These are phyloP conservation scores for Alitta virens DNA, from an alignment of 2,888 invertebrate genomes.

Conservation along the genomic window DNA sequence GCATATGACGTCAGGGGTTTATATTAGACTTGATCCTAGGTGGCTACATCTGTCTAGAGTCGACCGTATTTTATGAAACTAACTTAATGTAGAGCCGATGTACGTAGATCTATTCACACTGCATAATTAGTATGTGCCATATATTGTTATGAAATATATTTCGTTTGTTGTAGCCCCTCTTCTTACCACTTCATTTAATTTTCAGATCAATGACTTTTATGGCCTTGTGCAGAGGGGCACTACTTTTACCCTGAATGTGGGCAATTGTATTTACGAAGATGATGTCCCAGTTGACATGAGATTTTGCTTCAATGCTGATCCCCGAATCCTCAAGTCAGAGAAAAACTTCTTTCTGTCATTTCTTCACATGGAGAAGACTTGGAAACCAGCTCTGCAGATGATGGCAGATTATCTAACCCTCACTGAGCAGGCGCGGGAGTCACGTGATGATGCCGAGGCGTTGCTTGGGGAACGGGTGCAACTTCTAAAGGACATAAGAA, in stretches of 20 bases:
- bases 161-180: too few relatives aligned
- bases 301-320: constrained; percentile 6
- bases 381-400: background rate
- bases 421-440: constrained; percentile 4
- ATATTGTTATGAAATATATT: too few relatives aligned
- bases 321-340: background rate
- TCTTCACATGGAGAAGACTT: constrained; percentile 11
- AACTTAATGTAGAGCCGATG: too few relatives aligned
- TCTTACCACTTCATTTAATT: too few relatives aligned
- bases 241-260: constrained; percentile 1
- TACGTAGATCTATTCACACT: too few relatives aligned
- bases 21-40: too few relatives aligned
- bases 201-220: constrained; percentile 9
- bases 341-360: constrained; percentile 12
- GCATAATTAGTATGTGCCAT: too few relatives aligned
- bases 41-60: too few relatives aligned
- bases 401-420: constrained; percentile 4
- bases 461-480: constrained; percentile 3
- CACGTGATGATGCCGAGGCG: background rate
- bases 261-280: constrained; percentile 8
- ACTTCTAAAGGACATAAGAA: background rate
- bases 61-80: too few relatives aligned
- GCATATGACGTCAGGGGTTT: too few relatives aligned
- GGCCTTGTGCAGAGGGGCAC: constrained; percentile 3
- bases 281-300: constrained; percentile 4